Evolutionary conservation across 2,888 invertebrate species (phyloP).

Genomic region (Drosophila greeni): DNA sequence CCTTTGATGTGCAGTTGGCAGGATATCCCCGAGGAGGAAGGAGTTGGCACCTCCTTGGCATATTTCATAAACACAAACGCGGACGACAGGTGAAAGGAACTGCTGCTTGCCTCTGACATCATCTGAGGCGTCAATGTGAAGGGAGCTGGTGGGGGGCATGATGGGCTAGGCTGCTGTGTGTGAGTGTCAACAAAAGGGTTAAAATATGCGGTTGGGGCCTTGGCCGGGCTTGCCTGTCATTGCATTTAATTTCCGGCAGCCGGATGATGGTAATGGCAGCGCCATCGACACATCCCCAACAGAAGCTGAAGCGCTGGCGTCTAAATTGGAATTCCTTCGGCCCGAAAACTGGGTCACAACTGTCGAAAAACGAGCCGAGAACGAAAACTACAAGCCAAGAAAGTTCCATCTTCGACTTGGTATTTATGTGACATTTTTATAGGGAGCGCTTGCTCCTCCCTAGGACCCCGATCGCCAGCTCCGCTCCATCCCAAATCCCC

Average conservation of each 20-base stretch:
- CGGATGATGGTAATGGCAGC: slow-evolving; percentile 53
- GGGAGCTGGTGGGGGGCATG: not conserved
- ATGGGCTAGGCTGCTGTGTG: slow-evolving; percentile 22
- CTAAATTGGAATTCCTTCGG: slow-evolving; percentile 64
- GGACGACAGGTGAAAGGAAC: slow-evolving; percentile 56
- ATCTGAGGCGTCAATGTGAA: slow-evolving; percentile 44
- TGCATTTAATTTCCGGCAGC: slow-evolving; percentile 67
- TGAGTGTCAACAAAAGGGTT: slow-evolving; percentile 64
- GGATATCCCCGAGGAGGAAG: slow-evolving; percentile 11
- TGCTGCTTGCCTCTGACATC: slow-evolving; percentile 48
- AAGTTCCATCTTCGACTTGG: slow-evolving; percentile 62
- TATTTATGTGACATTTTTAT: slow-evolving; percentile 72
- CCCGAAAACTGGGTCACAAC: slow-evolving; percentile 45
- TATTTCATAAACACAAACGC: slow-evolving; percentile 64
- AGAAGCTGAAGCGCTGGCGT: slow-evolving; percentile 43
- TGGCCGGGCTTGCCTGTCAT: slow-evolving; percentile 63
- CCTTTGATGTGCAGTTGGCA: slow-evolving; percentile 63
- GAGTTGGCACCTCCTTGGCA: slow-evolving; percentile 38
- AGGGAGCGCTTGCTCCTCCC: slow-evolving; percentile 49
- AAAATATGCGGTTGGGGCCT: slow-evolving; percentile 46
- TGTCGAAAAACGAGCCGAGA: slow-evolving; percentile 34
- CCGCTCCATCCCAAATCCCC: slow-evolving; percentile 14
- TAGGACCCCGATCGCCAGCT: slow-evolving; percentile 31
- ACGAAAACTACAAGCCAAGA: slow-evolving; percentile 19
- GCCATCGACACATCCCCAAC: slow-evolving; percentile 39